These are phyloP conservation scores for Pterois miles DNA, from an alignment of 2,797 vertebrate species.

Conservation along the genomic window DNA sequence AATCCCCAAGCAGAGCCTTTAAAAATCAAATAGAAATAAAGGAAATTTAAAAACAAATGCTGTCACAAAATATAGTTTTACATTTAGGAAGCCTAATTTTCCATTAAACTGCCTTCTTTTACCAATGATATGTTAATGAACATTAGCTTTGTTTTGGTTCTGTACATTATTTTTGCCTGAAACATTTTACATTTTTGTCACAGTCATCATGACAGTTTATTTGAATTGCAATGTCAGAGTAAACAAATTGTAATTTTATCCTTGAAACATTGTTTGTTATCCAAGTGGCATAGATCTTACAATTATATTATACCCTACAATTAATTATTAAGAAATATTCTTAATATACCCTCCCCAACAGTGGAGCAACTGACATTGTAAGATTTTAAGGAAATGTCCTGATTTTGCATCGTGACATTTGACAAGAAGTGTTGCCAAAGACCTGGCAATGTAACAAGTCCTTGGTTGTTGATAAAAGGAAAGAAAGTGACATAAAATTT, in stretches of 20 bases:
- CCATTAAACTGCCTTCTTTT: not conserved
- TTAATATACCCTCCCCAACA: not conserved
- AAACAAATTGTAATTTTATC: too few relatives aligned
- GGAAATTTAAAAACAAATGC: not conserved
- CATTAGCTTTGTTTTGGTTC: not conserved
- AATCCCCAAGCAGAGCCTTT: conserved; percentile 31
- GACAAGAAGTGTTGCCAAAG: not conserved
- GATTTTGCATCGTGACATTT: not conserved
- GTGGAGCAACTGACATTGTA: not conserved
- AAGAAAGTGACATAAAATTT: not conserved
- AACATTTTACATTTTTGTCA: not conserved
- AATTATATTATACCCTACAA: too few relatives aligned
- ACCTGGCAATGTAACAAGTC: not conserved
- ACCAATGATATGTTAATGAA: not conserved
- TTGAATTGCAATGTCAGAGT: not conserved
- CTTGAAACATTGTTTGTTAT: not conserved
- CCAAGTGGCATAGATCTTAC: not conserved
- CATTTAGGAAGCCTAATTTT: not conserved
- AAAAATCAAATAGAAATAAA: not conserved
- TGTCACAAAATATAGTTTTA: not conserved
- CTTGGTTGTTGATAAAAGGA: not conserved
- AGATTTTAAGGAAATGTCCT: not conserved
- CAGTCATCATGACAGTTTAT: not conserved
- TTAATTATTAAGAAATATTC: not conserved
- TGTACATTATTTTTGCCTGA: not conserved